phyloP scores from a whole-genome alignment of 2,888 invertebrate genomes.

The Acleris emargana region DNA sequence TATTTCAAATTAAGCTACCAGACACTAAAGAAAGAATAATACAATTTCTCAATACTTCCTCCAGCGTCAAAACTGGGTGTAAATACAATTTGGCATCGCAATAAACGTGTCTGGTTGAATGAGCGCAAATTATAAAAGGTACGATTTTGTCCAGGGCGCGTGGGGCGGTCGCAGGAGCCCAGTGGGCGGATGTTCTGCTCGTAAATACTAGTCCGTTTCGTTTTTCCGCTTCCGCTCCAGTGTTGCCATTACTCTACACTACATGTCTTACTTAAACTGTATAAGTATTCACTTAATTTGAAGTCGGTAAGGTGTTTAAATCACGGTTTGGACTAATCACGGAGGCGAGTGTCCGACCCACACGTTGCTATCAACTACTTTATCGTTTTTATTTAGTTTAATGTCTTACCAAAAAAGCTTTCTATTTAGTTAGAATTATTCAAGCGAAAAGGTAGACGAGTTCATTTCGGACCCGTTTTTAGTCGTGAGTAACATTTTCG shows the following conservation, averaged over 20 bases:
- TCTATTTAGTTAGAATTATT: background rate
- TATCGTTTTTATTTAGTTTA: constrained; percentile 25
- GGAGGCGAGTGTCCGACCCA: constrained; percentile 25
- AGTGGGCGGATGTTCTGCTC: constrained; percentile 74
- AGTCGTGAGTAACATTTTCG: too few relatives aligned
- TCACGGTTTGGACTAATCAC: constrained; percentile 34
- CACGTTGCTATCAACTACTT: constrained; percentile 29
- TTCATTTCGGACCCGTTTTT: too few relatives aligned
- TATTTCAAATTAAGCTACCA: too few relatives aligned
- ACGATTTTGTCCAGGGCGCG: constrained; percentile 49
- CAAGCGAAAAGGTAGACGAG: too few relatives aligned
- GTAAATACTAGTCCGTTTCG: constrained; percentile 81
- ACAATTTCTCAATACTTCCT: background rate
- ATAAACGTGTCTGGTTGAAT: constrained; percentile 18
- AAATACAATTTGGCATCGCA: constrained; percentile 11
- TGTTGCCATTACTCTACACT: constrained; percentile 70
- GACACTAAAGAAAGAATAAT: too few relatives aligned
- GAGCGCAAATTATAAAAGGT: constrained; percentile 44
- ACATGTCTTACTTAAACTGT: constrained; percentile 74
- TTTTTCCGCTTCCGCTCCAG: constrained; percentile 78
- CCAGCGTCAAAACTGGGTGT: background rate
- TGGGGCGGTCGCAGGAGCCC: constrained; percentile 67
- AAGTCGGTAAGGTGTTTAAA: constrained; percentile 44
- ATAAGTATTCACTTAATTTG: constrained; percentile 64
- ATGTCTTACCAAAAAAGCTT: constrained; percentile 9